These are phyloP conservation scores for Aphelenchoides fujianensis DNA, from an alignment of 1,140 invertebrate genomes.

Conservation along the genomic window DNA sequence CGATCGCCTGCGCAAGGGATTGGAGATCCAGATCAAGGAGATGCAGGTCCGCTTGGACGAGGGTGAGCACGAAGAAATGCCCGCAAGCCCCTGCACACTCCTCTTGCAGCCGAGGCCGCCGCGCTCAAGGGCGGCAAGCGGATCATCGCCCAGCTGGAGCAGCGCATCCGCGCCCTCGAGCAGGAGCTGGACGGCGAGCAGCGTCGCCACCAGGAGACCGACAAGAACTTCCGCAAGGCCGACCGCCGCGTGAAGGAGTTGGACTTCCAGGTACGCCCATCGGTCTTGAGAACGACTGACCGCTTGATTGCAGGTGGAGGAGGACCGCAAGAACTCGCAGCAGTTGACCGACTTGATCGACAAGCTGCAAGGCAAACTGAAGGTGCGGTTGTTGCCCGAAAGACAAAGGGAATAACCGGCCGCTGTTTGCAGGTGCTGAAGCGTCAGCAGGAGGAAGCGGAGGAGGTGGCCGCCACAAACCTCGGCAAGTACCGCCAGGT, in stretches of 20 bases:
- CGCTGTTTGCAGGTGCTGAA: conserved; percentile 71
- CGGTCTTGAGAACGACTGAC: too few species aligned
- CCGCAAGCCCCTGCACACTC: too few species aligned
- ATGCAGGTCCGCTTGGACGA: conserved; percentile 88
- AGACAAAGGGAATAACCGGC: background rate
- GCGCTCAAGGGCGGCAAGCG: conserved; percentile 89
- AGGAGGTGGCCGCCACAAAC: conserved; percentile 92
- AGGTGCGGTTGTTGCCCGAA: conserved; percentile 74
- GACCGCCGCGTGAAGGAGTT: conserved; percentile 90
- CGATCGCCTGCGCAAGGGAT: conserved; percentile 90
- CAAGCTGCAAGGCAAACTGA: conserved; percentile 65
- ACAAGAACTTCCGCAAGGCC: conserved; percentile 94
- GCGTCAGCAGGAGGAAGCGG: conserved; percentile 82
- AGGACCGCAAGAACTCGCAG: conserved; percentile 68
- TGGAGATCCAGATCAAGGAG: conserved; percentile 85
- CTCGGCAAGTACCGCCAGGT: too few species aligned
- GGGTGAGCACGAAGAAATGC: too few species aligned
- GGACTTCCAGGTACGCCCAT: too few species aligned
- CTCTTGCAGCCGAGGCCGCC: conserved; percentile 89
- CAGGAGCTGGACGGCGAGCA: conserved; percentile 90
- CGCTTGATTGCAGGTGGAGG: conserved; percentile 83
- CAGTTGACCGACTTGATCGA: conserved; percentile 63
- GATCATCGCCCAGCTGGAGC: conserved; percentile 92
- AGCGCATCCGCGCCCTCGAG: conserved; percentile 88
- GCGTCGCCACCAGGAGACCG: conserved; percentile 86